Base-by-base conservation (phyloP, 2,797 vertebrate genomes). In the Percopsis omiscomaycus region DNA sequence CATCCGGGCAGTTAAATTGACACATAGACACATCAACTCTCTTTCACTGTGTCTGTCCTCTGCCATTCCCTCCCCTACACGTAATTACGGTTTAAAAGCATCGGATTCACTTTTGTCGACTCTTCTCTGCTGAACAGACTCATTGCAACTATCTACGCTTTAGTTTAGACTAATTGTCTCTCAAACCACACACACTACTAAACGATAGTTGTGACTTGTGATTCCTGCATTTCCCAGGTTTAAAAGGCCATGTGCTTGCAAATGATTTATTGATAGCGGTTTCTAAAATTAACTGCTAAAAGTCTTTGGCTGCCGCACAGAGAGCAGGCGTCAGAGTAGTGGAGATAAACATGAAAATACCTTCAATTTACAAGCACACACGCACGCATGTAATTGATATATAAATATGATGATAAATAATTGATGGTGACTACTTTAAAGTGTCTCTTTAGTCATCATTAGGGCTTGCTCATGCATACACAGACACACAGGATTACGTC, bases 281-380 rank as follows among this genome's bases (percentile, higher is more conserved):
- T 69, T 86, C 64, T 82, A 68, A 81, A 82, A 80, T 64, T 55
- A 81, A 74, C 60, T 62, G 15, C 79, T 67, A 59, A 64, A 75
- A 61, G 57, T 77, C 69, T 82, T 60, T 60, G 60, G 69, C 42
- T 1, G 0, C 16, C 68, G 37, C 10, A 54, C 9, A 9, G 52
- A 8, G 27, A 37, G 54, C 51, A 58, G 72, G 64, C 47, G 63
- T 52, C 42, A 42, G 27, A 22, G 9, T 48, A 47, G 15, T 32
- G 3, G 46, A 0, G 3, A 44, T 22, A 32, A 46, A 47, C 57
- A 45, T 68, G 47, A 32, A 44, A 9, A 66, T n/a, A 48, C 47
- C 0, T 48, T 48, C 47, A 14, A n/a, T 37, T 3, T 37, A 37
- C 3, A 37, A 37, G 32, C 32, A 37, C 32, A 8, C 32, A 37